Evolutionary conservation across 2,888 invertebrate genomes (phyloP), one percentile per base, ranked within the genome.

Genomic region (Synanthedon tipuliformis): DNA sequence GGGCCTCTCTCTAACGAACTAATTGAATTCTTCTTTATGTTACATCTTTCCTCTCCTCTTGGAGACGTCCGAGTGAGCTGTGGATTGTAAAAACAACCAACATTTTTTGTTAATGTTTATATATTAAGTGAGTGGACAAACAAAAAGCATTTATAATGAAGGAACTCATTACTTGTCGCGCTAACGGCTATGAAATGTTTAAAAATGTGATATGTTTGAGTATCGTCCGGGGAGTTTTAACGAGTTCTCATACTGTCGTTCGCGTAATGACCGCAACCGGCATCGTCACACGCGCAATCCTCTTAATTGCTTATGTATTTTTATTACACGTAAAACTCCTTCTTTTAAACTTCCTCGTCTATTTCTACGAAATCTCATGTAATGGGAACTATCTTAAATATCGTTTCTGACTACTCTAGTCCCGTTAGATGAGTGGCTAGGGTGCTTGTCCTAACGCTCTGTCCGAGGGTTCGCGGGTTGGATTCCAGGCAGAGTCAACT

Each of bases 21-120:
- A 57, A 60, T 59, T 58, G 55, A 56, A 58, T 58, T 52, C 55
- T n/a, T 45, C 45, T 45, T 45, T 12, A 11, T 45, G 7, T 45
- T 2, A 34, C 34, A 45, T 45, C 13, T 45, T 45, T 45, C 15
- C 12, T 13, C 4, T 5, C n/a, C 15, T 45, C 13, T 11, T 15
- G 13, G 15, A 12, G 45, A 45, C 45, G 45, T n/a, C 45, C 3
- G 2, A 34, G 45, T n/a, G 3, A 12, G 13, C 7, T 15, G 45
- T 5, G 13, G 45, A 45, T 45, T 45, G 45, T n/a, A 13, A 12
- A 45, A 45, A 45, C 15, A 34, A 45, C 45, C 15, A 13, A 45
- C 3, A 5, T 12, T 41, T n/a, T 45, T 45, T 45, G 13, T 13
- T 45, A 45, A 45, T 45, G 45, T 45, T 13, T 45, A 13, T 45